Conservation (phyloP, 2,113 vertebrate genomes). For the Chloroceryle aenea region DNA sequence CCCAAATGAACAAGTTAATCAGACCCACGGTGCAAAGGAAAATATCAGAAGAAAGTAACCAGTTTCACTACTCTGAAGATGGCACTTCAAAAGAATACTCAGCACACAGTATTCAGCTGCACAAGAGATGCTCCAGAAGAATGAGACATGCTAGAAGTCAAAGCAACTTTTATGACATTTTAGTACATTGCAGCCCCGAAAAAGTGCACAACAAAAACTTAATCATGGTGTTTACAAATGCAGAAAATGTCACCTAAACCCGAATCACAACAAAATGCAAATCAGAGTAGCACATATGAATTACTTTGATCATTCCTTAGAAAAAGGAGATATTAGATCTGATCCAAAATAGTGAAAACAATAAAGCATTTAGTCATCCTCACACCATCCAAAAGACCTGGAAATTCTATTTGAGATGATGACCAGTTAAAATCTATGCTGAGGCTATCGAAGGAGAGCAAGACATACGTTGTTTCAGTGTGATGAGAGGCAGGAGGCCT, state of each 20-base stretch:
- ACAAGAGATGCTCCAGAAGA: background rate
- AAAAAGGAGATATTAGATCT: background rate
- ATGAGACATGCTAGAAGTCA: background rate
- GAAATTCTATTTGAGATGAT: background rate
- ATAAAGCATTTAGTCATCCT: background rate
- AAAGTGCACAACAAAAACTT: constrained; percentile 32
- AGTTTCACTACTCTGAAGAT: background rate
- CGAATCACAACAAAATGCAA: constrained; percentile 56
- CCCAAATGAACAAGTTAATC: background rate
- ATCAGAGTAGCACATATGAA: background rate
- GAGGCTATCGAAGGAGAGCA: background rate
- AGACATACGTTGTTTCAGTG: background rate
- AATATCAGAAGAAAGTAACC: background rate
- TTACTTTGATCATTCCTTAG: constrained; percentile 32
- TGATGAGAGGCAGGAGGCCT: background rate
- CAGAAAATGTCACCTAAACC: constrained; percentile 27
- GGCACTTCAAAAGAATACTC: constrained; percentile 15
- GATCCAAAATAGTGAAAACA: background rate
- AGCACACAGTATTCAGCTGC: background rate
- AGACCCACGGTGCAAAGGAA: background rate
- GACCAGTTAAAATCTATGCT: background rate
- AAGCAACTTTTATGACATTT: constrained; percentile 32
- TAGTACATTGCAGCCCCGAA: background rate
- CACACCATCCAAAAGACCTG: background rate
- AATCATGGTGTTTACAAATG: constrained; percentile 35